Percentiles rank a stretch among this genome's conserved stretches.
These are phyloP conservation scores for Poecile montanus DNA, from an alignment of 2,797 vertebrate genomes.

Conservation along the genomic window DNA sequence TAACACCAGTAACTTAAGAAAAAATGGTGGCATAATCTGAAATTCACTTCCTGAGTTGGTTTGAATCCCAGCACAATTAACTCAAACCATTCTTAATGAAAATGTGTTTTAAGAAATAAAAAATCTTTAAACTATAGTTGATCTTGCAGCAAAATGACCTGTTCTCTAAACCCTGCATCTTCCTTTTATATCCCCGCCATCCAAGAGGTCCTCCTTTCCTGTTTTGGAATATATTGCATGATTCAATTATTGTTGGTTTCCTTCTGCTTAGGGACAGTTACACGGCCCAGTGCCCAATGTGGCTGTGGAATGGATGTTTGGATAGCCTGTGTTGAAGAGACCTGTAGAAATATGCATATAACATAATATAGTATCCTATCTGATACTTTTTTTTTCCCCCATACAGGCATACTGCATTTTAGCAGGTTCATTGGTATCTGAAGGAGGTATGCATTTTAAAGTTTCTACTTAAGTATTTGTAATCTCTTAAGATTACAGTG, in stretches of 20 bases:
- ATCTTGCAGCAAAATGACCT: not conserved
- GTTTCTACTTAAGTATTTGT: not conserved
- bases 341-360: not conserved
- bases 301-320: not conserved
- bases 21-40: not conserved
- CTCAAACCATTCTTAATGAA: not conserved
- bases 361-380: not conserved
- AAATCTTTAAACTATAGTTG: not conserved
- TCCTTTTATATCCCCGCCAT: not conserved
- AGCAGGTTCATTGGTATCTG: constrained; percentile 95
- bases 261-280: not conserved
- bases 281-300: not conserved
- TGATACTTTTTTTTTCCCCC: not conserved
- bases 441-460: constrained; percentile 88
- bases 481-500: not conserved
- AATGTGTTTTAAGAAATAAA: not conserved
- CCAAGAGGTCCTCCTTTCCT: not conserved
- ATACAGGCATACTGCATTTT: constrained; percentile 96
- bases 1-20: not conserved
- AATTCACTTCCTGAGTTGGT: not conserved
- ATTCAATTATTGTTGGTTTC: not conserved
- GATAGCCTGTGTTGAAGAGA: not conserved
- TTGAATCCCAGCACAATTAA: not conserved
- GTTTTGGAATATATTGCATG: not conserved
- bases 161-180: not conserved